Conservation (phyloP, 2,797 vertebrate species). For the Sebastes hubbsi region DNA sequence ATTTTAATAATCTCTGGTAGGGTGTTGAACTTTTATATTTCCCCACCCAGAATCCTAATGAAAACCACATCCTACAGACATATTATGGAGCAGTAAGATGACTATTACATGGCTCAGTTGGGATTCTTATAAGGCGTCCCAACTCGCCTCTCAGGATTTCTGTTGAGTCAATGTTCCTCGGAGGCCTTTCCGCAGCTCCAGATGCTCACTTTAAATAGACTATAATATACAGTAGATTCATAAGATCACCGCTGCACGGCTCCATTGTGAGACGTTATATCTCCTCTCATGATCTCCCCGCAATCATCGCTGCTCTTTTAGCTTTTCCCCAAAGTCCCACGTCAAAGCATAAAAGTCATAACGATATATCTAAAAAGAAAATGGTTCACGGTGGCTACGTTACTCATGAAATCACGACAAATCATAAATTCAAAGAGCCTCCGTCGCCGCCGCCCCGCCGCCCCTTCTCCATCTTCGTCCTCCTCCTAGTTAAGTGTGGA, state of each 20-base stretch:
- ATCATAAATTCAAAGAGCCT: conserved; percentile 71
- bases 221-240: conserved; percentile 27
- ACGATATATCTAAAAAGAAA: conserved; percentile 64
- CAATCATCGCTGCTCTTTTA: conserved; percentile 53
- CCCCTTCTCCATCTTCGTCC: background rate
- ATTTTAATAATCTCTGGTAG: conserved; percentile 28
- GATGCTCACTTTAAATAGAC: conserved; percentile 48
- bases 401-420: conserved; percentile 70
- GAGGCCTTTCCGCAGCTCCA: conserved; percentile 4
- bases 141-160: conserved; percentile 30
- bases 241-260: conserved; percentile 23
- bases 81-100: conserved; percentile 23
- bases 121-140: conserved; percentile 19
- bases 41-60: conserved; percentile 5
- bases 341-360: conserved; percentile 65
- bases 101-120: conserved; percentile 38
- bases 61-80: background rate
- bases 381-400: conserved; percentile 30
- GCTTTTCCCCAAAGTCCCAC: conserved; percentile 57
- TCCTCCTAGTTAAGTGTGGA: conserved; percentile 83
- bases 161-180: conserved; percentile 51
- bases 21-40: conserved; percentile 29
- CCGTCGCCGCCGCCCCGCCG: background rate
- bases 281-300: conserved; percentile 38
- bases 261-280: conserved; percentile 34